Evolutionary conservation across 2,113 vertebrate genomes (phyloP).

Genomic region (Scomber scombrus): DNA sequence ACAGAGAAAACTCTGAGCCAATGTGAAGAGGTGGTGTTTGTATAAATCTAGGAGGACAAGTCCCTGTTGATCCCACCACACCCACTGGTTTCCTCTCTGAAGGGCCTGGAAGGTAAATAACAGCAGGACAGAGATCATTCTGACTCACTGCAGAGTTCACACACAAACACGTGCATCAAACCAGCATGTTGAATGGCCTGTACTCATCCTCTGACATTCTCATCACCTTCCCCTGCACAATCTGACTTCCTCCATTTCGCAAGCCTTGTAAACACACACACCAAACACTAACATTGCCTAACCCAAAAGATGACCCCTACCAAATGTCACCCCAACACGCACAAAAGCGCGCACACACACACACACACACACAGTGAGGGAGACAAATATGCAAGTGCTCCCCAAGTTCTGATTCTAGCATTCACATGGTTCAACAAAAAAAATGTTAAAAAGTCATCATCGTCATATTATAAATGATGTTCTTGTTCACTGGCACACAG

Average conservation of each 20-base stretch:
- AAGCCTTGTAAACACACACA: conserved; percentile 75
- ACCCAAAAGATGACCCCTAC: conserved; percentile 37
- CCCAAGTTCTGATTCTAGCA: conserved; percentile 42
- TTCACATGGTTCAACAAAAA: conserved; percentile 6
- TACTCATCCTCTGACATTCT: conserved; percentile 65
- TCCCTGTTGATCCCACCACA: conserved; percentile 66
- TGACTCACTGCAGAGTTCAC: conserved; percentile 36
- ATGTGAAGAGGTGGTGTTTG: conserved; percentile 64
- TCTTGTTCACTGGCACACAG: no score
- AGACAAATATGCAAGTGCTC: conserved; percentile 31
- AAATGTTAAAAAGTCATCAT: no score
- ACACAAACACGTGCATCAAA: background rate
- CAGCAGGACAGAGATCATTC: conserved; percentile 69
- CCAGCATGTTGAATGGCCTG: conserved; percentile 15
- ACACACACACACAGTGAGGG: background rate
- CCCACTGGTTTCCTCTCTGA: conserved; percentile 74
- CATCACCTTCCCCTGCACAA: conserved; percentile 76
- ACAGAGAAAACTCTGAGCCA: conserved; percentile 42
- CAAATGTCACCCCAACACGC: conserved; percentile 50
- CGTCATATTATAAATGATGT: no score
- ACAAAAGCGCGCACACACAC: conserved; percentile 15
- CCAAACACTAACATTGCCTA: conserved; percentile 73
- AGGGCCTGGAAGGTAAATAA: conserved; percentile 75
- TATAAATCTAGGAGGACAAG: conserved; percentile 63
- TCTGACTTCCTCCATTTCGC: conserved; percentile 75